Evolutionary conservation across 2,888 invertebrate species (phyloP).

Genomic region (Drosophila neotestacea): DNA sequence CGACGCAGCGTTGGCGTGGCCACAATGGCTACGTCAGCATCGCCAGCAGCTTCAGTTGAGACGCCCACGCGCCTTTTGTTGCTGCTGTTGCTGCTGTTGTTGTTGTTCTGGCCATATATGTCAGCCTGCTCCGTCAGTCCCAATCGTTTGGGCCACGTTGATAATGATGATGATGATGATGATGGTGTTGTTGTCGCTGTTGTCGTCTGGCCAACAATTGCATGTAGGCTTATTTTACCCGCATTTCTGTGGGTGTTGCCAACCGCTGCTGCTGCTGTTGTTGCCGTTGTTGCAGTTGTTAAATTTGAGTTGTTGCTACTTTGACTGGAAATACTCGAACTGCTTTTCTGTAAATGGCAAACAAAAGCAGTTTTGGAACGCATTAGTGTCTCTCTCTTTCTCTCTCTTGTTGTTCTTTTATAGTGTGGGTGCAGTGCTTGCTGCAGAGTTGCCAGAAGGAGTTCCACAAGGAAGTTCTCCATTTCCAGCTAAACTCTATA

Average conservation of each 20-base stretch:
- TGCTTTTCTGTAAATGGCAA: conserved; percentile 83
- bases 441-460: conserved; percentile 28
- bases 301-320: conserved; percentile 82
- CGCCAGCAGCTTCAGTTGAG: conserved; percentile 51
- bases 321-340: conserved; percentile 83
- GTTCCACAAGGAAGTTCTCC: conserved; percentile 54
- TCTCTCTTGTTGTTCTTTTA: not conserved
- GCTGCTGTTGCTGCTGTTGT: conserved; percentile 62
- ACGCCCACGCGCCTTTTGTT: conserved; percentile 78
- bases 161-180: conserved; percentile 63
- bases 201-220: conserved; percentile 80
- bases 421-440: conserved; percentile 60
- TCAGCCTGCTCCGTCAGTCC: conserved; percentile 80
- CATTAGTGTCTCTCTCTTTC: conserved; percentile 29
- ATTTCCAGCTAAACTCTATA: conserved; percentile 11
- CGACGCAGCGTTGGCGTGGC: conserved; percentile 78
- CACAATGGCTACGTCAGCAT: conserved; percentile 61
- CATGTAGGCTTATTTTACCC: conserved; percentile 84
- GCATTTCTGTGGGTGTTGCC: conserved; percentile 82
- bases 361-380: conserved; percentile 41
- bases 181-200: conserved; percentile 60
- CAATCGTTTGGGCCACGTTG: conserved; percentile 76
- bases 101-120: conserved; percentile 79
- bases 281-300: conserved; percentile 60
- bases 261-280: conserved; percentile 51